Base-by-base conservation (phyloP, 2,113 vertebrate genomes). In the Cairina moschata region DNA sequence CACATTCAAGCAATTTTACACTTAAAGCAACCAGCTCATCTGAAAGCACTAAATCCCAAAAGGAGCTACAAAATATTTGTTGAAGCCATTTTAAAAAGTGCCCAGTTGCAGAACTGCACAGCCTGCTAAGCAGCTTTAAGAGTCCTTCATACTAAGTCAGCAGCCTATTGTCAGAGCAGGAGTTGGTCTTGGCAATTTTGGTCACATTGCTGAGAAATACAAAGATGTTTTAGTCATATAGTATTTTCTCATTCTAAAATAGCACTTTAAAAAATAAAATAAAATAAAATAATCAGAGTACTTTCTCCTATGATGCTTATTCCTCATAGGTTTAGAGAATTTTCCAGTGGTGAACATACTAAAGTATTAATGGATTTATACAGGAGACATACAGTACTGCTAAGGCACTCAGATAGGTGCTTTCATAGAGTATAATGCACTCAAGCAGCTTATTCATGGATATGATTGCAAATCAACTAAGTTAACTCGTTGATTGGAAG, bases 131-230 rank as follows among this genome's bases (percentile, higher is more conserved):
- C 18, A 84, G 84, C 76, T 54, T 69, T 62, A 31, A 44, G 60
- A 67, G 38, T 85, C 50, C 90, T 86, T 86, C 69, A 66, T 32
- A 68, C 48, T 59, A 67, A 93, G 83, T 83, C 75, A 81, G 83
- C 38, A 86, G 58, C 48, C 92, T 93, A 71, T 94, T 96, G 83
- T 80, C 56, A 84, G 56, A 77, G 23, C 75, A 95, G 80, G 36
- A 74, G 48, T 60, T 17, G 23, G 46, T 76, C 85, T 91, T 91
- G 88, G 82, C 67, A 60, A 88, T 80, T 86, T 95, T 72, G 77
- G 90, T 88, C 56, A 86, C 65, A 77, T 94, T 88, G 54, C 7
- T 80, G 69, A 91, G 63, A 95, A 83, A 93, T 28, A 85, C 6
- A 54, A 83, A 86, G 8, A 83, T 76, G 32, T 36, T 92, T 95